Conservation (phyloP, 1,140 invertebrate species). For the Chironomus striatipennis region DNA sequence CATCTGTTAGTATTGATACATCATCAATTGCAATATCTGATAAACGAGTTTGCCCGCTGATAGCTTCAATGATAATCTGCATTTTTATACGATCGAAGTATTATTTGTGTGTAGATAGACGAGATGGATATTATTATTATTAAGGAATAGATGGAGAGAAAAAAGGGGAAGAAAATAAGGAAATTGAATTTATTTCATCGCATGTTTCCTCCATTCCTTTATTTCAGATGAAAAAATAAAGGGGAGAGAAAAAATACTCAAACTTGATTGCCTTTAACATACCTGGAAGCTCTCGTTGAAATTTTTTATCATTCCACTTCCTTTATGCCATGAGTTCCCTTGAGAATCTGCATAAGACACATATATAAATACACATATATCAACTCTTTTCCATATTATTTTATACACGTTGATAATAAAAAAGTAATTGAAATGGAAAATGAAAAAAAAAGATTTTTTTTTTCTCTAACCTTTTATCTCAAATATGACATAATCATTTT, state of each 20-base stretch:
- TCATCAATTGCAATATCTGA: conserved; percentile 39
- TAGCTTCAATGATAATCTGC: conserved; percentile 34
- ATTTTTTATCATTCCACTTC: conserved; percentile 33
- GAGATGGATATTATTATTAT: background rate
- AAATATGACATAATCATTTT: conserved; percentile 10
- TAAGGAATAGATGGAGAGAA: background rate
- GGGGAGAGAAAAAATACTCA: background rate
- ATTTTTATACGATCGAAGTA: background rate
- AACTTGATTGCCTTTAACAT: background rate
- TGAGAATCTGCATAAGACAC: conserved; percentile 28
- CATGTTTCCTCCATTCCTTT: background rate
- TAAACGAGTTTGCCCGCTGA: conserved; percentile 28
- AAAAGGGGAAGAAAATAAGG: background rate
- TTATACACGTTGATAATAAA: background rate
- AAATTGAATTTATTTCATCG: background rate
- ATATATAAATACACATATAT: conserved; percentile 28
- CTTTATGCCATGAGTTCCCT: conserved; percentile 33
- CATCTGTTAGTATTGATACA: conserved; percentile 30
- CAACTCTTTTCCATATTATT: background rate
- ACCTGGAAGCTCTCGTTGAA: conserved; percentile 32
- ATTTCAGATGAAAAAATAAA: background rate
- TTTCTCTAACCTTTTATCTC: background rate
- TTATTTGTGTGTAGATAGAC: background rate
- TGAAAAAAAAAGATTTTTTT: background rate
- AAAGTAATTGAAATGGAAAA: background rate